Conservation (phyloP, 1,140 invertebrate species). For the Drosophila nannoptera region DNA sequence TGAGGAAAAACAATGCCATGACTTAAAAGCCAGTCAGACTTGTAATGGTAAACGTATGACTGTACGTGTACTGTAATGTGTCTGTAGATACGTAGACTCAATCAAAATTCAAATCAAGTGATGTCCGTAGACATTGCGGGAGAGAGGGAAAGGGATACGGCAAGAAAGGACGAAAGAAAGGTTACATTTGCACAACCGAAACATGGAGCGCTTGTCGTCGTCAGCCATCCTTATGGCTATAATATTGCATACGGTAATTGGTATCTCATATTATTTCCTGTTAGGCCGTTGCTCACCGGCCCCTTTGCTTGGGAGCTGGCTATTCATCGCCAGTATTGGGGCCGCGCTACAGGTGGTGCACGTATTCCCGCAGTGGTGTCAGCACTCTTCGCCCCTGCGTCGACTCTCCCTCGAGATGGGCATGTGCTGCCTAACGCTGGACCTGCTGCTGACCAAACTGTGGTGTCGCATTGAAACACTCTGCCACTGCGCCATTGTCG, state of each 20-base stretch:
- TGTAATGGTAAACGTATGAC: conserved; percentile 16
- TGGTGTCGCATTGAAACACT: conserved; percentile 57
- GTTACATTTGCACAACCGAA: neutral
- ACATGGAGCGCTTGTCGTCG: conserved; percentile 47
- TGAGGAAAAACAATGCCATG: conserved; percentile 59
- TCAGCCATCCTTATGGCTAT: conserved; percentile 47
- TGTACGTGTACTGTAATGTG: neutral
- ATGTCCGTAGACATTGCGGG: neutral
- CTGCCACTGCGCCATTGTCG: conserved; percentile 54
- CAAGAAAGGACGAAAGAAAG: neutral
- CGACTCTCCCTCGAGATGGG: conserved; percentile 43
- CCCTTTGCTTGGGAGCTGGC: conserved; percentile 53
- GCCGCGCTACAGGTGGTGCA: conserved; percentile 44
- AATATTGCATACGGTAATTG: conserved; percentile 55
- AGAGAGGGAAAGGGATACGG: neutral
- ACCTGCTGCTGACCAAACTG: conserved; percentile 52
- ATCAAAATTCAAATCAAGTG: conserved; percentile 15
- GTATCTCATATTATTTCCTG: conserved; percentile 58
- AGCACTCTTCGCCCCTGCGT: conserved; percentile 8
- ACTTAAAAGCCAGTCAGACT: conserved; percentile 53
- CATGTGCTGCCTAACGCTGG: conserved; percentile 54
- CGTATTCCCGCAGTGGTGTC: conserved; percentile 32
- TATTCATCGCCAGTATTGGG: conserved; percentile 55
- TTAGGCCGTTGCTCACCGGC: conserved; percentile 35
- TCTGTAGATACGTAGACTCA: neutral